Evolutionary conservation across 2,113 vertebrate species (phyloP).

Genomic region (Periophthalmodon schlosseri): DNA sequence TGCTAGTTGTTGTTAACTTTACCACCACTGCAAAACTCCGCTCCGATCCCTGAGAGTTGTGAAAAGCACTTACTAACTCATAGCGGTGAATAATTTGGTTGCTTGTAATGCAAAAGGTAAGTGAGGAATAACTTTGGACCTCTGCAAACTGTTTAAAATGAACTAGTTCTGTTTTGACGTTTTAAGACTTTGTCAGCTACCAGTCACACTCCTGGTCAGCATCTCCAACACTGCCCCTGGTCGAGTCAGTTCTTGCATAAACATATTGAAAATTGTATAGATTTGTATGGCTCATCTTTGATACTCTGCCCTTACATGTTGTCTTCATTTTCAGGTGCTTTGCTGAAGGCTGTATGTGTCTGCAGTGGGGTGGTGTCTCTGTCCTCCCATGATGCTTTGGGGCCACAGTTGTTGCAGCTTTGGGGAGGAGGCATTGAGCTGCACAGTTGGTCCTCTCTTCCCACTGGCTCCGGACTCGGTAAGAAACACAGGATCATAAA

Average conservation of each 20-base stretch:
- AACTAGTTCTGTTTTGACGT: too few relatives aligned
- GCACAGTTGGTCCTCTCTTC: conserved; percentile 90
- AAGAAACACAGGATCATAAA: conserved; percentile 31
- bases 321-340: conserved; percentile 79
- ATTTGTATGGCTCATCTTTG: not conserved
- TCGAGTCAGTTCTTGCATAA: not conserved
- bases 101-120: too few relatives aligned
- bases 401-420: conserved; percentile 79
- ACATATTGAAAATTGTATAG: not conserved
- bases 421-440: conserved; percentile 90
- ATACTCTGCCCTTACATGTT: conserved; percentile 1
- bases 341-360: conserved; percentile 92
- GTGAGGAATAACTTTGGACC: too few relatives aligned
- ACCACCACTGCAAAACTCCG: too few relatives aligned
- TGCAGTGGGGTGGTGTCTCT: conserved; percentile 83
- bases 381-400: conserved; percentile 74
- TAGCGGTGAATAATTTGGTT: too few relatives aligned
- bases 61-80: too few relatives aligned
- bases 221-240: not conserved
- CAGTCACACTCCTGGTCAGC: not conserved
- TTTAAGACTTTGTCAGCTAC: too few relatives aligned
- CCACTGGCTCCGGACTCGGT: conserved; percentile 94
- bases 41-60: too few relatives aligned
- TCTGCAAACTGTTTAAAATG: too few relatives aligned
- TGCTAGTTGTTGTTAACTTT: too few relatives aligned